These are phyloP conservation scores for Leucopsar rothschildi DNA, from an alignment of 2,113 vertebrate species.

Conservation along the genomic window DNA sequence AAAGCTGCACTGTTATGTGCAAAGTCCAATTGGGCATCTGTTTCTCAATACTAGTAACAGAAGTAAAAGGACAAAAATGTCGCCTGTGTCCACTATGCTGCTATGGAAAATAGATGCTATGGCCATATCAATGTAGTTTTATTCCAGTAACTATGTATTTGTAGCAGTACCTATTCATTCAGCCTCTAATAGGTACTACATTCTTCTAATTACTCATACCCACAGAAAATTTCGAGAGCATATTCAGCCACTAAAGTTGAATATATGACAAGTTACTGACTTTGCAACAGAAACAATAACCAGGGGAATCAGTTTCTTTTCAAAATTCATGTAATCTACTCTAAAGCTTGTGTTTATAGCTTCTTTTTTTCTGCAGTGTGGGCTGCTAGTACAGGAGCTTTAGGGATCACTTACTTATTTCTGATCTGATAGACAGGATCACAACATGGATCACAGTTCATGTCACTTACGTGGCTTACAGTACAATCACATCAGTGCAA, in stretches of 20 bases:
- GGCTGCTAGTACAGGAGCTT: not conserved
- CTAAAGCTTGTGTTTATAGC: not conserved
- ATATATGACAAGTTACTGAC: conserved; percentile 4
- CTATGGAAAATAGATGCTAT: not conserved
- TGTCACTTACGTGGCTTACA: not conserved
- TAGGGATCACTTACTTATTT: not conserved
- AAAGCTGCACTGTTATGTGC: not conserved
- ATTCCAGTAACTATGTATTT: not conserved
- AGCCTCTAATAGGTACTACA: not conserved
- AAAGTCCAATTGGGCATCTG: not conserved
- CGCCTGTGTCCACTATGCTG: not conserved
- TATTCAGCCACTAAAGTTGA: not conserved
- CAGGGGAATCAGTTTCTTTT: not conserved
- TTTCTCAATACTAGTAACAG: not conserved
- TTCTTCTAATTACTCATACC: conserved; percentile 8
- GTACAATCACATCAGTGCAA: not conserved
- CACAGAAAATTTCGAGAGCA: not conserved
- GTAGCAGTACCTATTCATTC: not conserved
- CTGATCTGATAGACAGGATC: not conserved
- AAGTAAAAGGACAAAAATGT: not conserved
- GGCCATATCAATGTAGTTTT: not conserved
- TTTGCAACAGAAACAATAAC: not conserved
- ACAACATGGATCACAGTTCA: not conserved
- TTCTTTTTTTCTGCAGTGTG: not conserved
- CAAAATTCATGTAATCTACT: not conserved